Evolutionary conservation across 1,140 invertebrate genomes (phyloP), one percentile per base, ranked within the genome.

Genomic region (Nebria ingens): DNA sequence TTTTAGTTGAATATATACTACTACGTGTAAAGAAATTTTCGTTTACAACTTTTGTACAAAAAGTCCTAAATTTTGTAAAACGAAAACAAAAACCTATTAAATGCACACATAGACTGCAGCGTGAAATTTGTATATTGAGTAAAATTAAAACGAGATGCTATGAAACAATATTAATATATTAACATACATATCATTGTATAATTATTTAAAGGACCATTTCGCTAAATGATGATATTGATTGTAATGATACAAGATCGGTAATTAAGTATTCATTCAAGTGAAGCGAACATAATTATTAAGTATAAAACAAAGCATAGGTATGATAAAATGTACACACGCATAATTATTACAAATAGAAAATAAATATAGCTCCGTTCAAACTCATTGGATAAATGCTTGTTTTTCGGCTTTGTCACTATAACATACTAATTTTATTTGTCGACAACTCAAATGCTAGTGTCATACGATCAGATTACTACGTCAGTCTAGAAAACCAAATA

Each of bases 151-250:
- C 4, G 15, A 45, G 15, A 12, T 4, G 40, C 17, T 45, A 45
- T 45, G 9, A 45, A 45, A 29, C 4, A 29, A 29, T 6, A 4
- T 34, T 34, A 45, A 17, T 45, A 45, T 45, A 45, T 45, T 12
- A 45, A 45, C 6, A 45, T 45, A 45, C 40, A 45, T 45, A 45
- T 45, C 40, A 45, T 45, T 17, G 9, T 45, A 45, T 45, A 45
- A 45, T 45, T 45, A 45, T 45, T 45, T 45, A 45, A 12, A 12
- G 9, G 17, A 45, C 40, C 17, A 45, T 45, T 45, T 45, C 40
- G 40, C 17, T 45, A 45, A 12, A 12, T 6, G 17, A n/a, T n/a
- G n/a, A n/a, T n/a, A n/a, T n/a, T 17, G 40, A 45, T 45, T 45
- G 15, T 45, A 45, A 45, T 45, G 9, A 45, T 11, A 11, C 9